Evolutionary conservation across 2,888 invertebrate genomes (phyloP).

Genomic region (Pristionchus exspectatus): DNA sequence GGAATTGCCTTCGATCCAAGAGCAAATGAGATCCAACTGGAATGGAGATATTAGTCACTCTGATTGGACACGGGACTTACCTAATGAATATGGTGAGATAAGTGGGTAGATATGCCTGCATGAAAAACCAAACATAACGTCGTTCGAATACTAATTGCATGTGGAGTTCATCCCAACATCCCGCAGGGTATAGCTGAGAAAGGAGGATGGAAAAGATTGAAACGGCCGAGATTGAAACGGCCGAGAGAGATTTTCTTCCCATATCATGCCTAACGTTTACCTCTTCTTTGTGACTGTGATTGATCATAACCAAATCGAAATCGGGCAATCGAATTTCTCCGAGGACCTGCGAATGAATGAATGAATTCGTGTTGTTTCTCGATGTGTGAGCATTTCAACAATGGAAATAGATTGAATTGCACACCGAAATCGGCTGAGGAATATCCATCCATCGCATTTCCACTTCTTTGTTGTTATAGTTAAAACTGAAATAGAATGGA

Average conservation of each 20-base stretch:
- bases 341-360: constrained; percentile 52
- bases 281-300: constrained; percentile 53
- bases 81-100: constrained; percentile 74
- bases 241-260: no score
- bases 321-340: constrained; percentile 69
- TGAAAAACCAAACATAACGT: constrained; percentile 73
- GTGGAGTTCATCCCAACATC: constrained; percentile 73
- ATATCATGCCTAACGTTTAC: not conserved
- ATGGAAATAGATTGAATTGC: not conserved
- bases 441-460: constrained; percentile 70
- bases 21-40: constrained; percentile 71
- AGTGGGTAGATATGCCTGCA: constrained; percentile 75
- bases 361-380: not conserved
- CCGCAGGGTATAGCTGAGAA: constrained; percentile 72
- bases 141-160: constrained; percentile 69
- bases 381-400: not conserved
- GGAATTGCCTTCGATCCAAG: constrained; percentile 70
- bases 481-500: constrained; percentile 61
- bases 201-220: not conserved
- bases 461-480: constrained; percentile 71
- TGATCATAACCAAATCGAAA: constrained; percentile 67
- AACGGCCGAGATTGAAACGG: not conserved
- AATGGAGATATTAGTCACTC: constrained; percentile 21
- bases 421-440: constrained; percentile 60
- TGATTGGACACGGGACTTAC: constrained; percentile 30